Conservation (phyloP, 2,113 vertebrate species). For the Lichenostomus cassidix region DNA sequence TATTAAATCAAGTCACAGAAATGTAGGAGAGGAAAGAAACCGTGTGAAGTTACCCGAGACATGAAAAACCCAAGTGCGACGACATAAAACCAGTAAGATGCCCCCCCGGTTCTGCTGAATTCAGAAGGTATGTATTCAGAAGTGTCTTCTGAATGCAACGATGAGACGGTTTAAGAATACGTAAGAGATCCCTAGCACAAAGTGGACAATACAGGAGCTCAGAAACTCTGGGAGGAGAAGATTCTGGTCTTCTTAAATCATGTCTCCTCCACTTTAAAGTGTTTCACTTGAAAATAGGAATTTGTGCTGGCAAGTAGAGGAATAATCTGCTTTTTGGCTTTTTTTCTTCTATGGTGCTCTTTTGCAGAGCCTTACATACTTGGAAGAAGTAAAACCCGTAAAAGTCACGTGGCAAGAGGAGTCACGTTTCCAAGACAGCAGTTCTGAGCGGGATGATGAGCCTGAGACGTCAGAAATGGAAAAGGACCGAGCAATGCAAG, state of each 20-base stretch:
- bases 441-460: slow-evolving; percentile 83
- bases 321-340: not conserved
- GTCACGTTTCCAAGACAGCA: slow-evolving; percentile 87
- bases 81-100: no score
- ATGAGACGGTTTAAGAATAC: no score
- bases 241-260: not conserved
- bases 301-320: not conserved
- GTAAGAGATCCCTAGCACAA: not conserved
- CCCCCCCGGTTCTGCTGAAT: no score
- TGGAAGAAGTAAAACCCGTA: slow-evolving; percentile 70
- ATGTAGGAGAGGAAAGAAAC: no score
- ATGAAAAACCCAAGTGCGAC: no score
- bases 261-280: no score
- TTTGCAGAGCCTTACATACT: slow-evolving; percentile 76
- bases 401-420: slow-evolving; percentile 84
- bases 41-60: no score
- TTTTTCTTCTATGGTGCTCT: not conserved
- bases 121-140: no score
- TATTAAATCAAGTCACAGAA: no score
- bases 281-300: not conserved
- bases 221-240: not conserved
- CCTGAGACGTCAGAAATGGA: slow-evolving; percentile 24
- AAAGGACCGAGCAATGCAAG: slow-evolving; percentile 67
- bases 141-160: no score
- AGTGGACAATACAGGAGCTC: not conserved